Percentiles rank a stretch among this genome's conserved stretches.
phyloP scores from a whole-genome alignment of 2,888 invertebrate species.

The Harpagoxenus sublaevis region DNA sequence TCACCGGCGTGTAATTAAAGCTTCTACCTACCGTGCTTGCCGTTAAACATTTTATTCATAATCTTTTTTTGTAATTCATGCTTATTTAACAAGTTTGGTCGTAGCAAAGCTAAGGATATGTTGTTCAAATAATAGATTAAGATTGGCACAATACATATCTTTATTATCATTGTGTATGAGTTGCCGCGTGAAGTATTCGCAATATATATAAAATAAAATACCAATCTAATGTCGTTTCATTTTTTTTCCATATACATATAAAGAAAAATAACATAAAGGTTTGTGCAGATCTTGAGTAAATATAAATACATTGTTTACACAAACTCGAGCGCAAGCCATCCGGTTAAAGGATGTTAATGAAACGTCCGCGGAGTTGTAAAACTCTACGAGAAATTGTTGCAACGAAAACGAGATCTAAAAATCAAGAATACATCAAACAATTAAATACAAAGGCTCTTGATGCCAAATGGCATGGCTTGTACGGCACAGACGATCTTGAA shows the following conservation, averaged over 20 bases:
- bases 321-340: background rate
- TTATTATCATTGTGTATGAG: background rate
- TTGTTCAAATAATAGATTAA: constrained; percentile 33
- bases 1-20: background rate
- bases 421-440: constrained; percentile 46
- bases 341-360: background rate
- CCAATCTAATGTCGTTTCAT: background rate
- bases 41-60: constrained; percentile 49
- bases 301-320: background rate
- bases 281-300: background rate
- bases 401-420: constrained; percentile 36
- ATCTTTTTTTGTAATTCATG: constrained; percentile 61
- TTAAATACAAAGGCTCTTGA: constrained; percentile 58
- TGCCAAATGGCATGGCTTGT: constrained; percentile 41
- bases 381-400: background rate
- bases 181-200: constrained; percentile 26
- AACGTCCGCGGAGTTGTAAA: background rate
- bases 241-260: background rate
- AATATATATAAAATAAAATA: constrained; percentile 3
- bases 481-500: too few species aligned
- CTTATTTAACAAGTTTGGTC: constrained; percentile 47
- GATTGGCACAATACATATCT: background rate
- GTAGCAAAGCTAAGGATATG: constrained; percentile 15
- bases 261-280: background rate
- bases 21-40: constrained; percentile 55